Conservation (phyloP, 2,113 vertebrate species). For the Dinomys branickii region DNA sequence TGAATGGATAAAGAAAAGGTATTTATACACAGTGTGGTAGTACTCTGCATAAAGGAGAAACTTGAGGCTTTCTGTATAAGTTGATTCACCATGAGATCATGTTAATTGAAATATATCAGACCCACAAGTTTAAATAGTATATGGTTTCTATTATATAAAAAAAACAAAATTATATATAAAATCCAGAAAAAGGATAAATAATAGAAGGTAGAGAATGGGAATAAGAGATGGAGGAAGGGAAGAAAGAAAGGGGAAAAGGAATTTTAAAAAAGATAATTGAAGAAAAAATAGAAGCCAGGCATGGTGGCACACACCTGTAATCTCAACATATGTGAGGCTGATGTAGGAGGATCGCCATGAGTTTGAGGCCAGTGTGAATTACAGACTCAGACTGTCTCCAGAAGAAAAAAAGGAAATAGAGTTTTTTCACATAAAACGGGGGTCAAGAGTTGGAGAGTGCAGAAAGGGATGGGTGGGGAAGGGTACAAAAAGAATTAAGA, state of each 20-base stretch:
- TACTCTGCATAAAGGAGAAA: not conserved
- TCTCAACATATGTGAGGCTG: not conserved
- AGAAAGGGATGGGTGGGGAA: not conserved
- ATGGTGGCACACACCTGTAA: not conserved
- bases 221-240: not conserved
- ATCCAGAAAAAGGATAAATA: not conserved
- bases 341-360: not conserved
- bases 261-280: not conserved
- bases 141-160: not conserved
- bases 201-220: not conserved
- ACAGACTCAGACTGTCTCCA: not conserved
- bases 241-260: not conserved
- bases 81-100: not conserved
- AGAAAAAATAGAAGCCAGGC: not conserved
- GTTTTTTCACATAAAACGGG: too few relatives aligned
- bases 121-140: not conserved
- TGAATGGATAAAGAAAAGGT: not conserved
- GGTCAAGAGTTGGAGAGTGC: not conserved
- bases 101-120: not conserved
- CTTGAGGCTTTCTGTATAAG: not conserved
- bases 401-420: not conserved
- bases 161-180: not conserved
- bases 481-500: not conserved
- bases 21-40: not conserved
- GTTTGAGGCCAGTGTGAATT: not conserved